Conservation (phyloP, 2,797 vertebrate genomes). For the Lepus townsendii region DNA sequence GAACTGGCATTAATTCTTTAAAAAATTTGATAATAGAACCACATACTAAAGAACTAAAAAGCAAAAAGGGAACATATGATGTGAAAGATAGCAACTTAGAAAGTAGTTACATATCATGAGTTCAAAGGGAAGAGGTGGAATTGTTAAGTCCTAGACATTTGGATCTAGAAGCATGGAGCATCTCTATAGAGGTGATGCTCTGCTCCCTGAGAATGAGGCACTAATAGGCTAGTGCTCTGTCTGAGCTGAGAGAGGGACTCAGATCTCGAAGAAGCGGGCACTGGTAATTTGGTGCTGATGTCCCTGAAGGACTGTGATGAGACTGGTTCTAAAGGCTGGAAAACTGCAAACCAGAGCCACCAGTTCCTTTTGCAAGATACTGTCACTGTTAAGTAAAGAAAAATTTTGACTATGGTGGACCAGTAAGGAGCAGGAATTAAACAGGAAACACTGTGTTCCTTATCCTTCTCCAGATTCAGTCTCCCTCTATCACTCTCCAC, state of each 20-base stretch:
- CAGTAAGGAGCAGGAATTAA: background rate
- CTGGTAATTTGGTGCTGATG: background rate
- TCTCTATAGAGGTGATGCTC: background rate
- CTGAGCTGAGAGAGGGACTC: background rate
- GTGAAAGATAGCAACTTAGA: background rate
- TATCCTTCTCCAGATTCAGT: background rate
- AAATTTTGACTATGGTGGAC: background rate
- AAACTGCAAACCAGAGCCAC: background rate
- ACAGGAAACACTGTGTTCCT: accelerated
- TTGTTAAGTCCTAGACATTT: background rate
- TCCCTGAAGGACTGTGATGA: background rate
- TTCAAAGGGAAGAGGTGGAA: background rate
- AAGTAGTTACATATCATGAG: background rate
- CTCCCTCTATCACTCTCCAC: accelerated
- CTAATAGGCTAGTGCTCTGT: background rate
- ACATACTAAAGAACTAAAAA: background rate
- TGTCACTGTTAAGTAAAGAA: background rate
- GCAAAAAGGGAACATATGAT: background rate
- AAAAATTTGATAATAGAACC: background rate
- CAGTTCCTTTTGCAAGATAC: background rate
- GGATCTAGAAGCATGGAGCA: background rate
- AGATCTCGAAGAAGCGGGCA: background rate
- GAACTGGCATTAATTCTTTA: background rate
- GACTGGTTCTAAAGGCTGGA: background rate
- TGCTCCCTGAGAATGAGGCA: accelerated